Percentiles rank a stretch among this genome's conserved stretches.
phyloP scores from a whole-genome alignment of 2,888 invertebrate species.

The Amphipyra tragopoginis region DNA sequence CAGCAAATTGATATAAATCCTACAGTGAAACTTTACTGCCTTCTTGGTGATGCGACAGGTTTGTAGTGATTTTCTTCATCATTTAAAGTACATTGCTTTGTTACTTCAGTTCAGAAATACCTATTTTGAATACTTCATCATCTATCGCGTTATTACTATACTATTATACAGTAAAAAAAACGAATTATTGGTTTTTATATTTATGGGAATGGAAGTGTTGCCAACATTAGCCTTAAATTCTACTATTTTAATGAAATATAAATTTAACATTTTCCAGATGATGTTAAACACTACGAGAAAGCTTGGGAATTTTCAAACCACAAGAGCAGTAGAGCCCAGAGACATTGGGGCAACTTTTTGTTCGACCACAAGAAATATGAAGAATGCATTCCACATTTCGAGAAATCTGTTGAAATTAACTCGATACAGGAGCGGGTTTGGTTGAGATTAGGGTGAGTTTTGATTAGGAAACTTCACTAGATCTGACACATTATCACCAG shows the following conservation, averaged over 20 bases:
- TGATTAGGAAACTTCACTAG: neutral
- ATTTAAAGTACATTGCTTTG: too few species aligned
- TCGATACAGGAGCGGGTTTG: slow-evolving; percentile 96
- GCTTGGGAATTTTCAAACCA: slow-evolving; percentile 97
- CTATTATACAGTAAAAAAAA: too few species aligned
- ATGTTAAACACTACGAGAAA: slow-evolving; percentile 94
- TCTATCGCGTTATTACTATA: too few species aligned
- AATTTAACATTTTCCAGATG: slow-evolving; percentile 84
- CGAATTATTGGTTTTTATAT: too few species aligned
- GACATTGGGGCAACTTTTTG: slow-evolving; percentile 96
- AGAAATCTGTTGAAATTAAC: slow-evolving; percentile 95
- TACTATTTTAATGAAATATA: too few species aligned
- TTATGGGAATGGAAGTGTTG: neutral
- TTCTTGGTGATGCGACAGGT: slow-evolving; percentile 96
- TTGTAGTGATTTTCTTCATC: slow-evolving; percentile 11
- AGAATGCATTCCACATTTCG: slow-evolving; percentile 94
- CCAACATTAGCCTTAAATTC: neutral
- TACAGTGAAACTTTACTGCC: slow-evolving; percentile 96
- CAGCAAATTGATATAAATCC: slow-evolving; percentile 94
- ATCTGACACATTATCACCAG: too few species aligned
- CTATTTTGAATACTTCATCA: too few species aligned
- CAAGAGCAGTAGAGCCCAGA: slow-evolving; percentile 95
- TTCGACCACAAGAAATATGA: slow-evolving; percentile 94
- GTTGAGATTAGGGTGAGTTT: slow-evolving; percentile 93
- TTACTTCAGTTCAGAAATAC: too few species aligned